phyloP scores from a whole-genome alignment of 2,797 vertebrate species.

The Linurgus olivaceus region DNA sequence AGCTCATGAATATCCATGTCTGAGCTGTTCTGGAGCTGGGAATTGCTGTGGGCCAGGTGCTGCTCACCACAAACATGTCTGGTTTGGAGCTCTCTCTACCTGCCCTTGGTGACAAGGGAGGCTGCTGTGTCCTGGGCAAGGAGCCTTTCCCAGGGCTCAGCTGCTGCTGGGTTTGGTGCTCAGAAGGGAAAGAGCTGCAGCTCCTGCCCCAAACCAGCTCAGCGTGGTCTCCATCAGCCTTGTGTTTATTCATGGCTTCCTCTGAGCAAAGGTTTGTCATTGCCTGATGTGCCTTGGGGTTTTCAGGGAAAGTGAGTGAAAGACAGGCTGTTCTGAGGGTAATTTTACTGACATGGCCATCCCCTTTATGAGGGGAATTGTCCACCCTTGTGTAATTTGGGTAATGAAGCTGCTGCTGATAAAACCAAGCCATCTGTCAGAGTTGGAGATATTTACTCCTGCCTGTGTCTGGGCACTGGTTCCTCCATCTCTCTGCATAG shows the following conservation, averaged over 20 bases:
- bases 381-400: background rate
- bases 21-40: background rate
- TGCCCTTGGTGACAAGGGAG: background rate
- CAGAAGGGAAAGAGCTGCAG: background rate
- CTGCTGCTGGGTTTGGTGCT: background rate
- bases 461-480: background rate
- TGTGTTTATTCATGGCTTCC: background rate
- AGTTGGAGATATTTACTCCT: background rate
- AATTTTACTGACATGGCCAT: background rate
- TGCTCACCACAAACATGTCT: fast-evolving
- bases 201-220: background rate
- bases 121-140: background rate
- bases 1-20: background rate
- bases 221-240: fast-evolving
- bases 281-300: background rate
- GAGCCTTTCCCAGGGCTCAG: background rate
- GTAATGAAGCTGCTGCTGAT: background rate
- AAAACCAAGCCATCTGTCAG: background rate
- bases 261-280: background rate
- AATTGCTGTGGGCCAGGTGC: background rate
- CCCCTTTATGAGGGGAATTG: background rate
- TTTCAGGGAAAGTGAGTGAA: background rate
- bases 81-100: fast-evolving
- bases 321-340: background rate
- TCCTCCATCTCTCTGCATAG: background rate